Percentiles rank a stretch among this genome's conserved stretches.
Conservation (phyloP, 2,888 invertebrate species). For the Spodoptera littoralis region DNA sequence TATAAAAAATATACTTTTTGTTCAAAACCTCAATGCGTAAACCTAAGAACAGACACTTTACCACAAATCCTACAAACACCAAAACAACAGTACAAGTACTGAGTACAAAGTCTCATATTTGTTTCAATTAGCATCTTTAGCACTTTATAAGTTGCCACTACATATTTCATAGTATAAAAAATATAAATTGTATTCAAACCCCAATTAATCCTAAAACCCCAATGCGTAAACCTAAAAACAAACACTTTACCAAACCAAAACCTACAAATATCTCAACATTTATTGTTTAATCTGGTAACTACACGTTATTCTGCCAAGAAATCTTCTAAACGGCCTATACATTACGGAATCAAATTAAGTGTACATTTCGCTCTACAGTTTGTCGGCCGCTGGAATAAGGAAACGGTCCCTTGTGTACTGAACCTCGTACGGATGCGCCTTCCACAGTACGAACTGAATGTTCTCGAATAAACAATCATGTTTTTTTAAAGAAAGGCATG, state of each 20-base stretch:
- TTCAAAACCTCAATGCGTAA: too few species aligned
- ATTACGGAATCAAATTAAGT: slow-evolving; percentile 54
- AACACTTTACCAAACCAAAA: not conserved
- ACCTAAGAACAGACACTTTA: too few species aligned
- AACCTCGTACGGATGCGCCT: slow-evolving; percentile 37
- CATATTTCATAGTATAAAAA: too few species aligned
- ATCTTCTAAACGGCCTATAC: slow-evolving; percentile 51
- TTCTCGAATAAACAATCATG: slow-evolving; percentile 28
- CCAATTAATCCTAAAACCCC: too few species aligned
- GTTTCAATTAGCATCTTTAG: too few species aligned
- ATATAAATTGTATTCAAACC: too few species aligned
- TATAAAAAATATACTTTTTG: too few species aligned
- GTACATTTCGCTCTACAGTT: slow-evolving; percentile 53
- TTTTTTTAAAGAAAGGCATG: slow-evolving; percentile 11
- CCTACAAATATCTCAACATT: slow-evolving; percentile 18
- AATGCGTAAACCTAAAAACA: not conserved
- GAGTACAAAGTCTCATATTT: too few species aligned
- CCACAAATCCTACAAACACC: too few species aligned
- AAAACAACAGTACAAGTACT: too few species aligned
- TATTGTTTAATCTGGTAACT: slow-evolving; percentile 35
- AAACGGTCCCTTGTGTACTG: slow-evolving; percentile 49
- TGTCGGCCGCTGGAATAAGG: slow-evolving; percentile 46
- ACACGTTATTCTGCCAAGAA: slow-evolving; percentile 37
- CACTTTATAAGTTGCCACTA: too few species aligned
- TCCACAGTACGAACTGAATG: slow-evolving; percentile 25